Conservation (phyloP, 1,140 invertebrate species). For the Mizuhopecten yessoensis region DNA sequence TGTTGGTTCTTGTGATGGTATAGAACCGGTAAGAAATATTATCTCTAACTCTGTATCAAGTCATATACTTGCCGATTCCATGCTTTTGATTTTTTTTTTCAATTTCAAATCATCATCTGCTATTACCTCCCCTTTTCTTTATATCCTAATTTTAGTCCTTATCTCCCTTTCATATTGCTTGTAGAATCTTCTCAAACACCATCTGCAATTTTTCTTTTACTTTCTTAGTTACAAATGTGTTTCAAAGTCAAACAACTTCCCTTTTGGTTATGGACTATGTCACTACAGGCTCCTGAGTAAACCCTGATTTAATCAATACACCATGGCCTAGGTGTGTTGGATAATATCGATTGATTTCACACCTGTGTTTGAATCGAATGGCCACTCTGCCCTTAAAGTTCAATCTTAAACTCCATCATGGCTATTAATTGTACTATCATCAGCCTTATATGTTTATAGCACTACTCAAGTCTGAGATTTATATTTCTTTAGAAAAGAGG, state of each 20-base stretch:
- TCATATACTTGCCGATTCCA: neutral
- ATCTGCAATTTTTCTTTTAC: neutral
- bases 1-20: slow-evolving; percentile 38
- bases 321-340: neutral
- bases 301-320: neutral
- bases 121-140: neutral
- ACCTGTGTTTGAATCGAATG: no score
- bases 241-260: neutral
- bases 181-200: neutral
- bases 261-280: neutral
- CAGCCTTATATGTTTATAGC: no score
- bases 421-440: no score
- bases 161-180: neutral
- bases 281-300: neutral
- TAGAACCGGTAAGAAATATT: slow-evolving; percentile 6
- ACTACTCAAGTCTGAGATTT: no score
- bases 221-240: no score
- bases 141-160: neutral
- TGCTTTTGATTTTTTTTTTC: neutral
- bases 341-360: no score
- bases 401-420: no score
- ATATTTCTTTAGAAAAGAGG: no score
- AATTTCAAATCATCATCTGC: neutral
- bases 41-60: neutral
- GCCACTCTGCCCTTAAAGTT: no score